phyloP scores from a whole-genome alignment of 2,113 vertebrate genomes.

The Myotis davidii region DNA sequence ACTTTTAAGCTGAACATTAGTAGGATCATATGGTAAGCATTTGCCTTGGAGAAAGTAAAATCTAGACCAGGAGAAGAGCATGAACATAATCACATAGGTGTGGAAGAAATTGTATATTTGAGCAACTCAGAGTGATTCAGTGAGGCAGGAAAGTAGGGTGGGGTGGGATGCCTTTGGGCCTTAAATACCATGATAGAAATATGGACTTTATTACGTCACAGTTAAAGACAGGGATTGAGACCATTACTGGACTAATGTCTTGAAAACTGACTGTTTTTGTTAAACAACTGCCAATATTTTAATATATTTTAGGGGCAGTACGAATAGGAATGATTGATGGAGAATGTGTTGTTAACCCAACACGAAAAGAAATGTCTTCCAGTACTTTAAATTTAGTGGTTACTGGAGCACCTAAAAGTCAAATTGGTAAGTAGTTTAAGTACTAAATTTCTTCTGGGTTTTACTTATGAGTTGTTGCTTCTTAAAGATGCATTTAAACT shows the following conservation, averaged over 20 bases:
- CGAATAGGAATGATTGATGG: constrained; percentile 93
- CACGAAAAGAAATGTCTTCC: constrained; percentile 92
- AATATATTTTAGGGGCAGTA: constrained; percentile 91
- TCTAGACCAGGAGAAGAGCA: background rate
- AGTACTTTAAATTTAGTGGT: constrained; percentile 94
- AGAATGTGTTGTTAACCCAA: constrained; percentile 93
- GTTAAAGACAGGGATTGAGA: background rate
- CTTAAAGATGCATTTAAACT: constrained; percentile 30
- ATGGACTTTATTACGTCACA: constrained; percentile 6
- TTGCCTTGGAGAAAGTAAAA: background rate
- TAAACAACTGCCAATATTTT: constrained; percentile 53
- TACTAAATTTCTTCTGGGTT: constrained; percentile 17
- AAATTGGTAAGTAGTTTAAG: constrained; percentile 90
- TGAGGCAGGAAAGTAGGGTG: background rate
- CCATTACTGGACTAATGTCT: background rate
- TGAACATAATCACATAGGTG: background rate
- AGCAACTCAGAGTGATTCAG: background rate
- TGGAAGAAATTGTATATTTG: background rate
- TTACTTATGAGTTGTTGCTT: constrained; percentile 43
- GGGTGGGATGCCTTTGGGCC: background rate
- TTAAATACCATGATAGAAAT: constrained; percentile 11
- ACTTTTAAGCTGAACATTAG: background rate
- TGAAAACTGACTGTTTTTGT: constrained; percentile 17
- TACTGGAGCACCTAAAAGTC: constrained; percentile 90
- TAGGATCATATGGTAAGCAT: background rate